phyloP scores from a whole-genome alignment of 2,888 invertebrate genomes.

The Philereme vetulata region DNA sequence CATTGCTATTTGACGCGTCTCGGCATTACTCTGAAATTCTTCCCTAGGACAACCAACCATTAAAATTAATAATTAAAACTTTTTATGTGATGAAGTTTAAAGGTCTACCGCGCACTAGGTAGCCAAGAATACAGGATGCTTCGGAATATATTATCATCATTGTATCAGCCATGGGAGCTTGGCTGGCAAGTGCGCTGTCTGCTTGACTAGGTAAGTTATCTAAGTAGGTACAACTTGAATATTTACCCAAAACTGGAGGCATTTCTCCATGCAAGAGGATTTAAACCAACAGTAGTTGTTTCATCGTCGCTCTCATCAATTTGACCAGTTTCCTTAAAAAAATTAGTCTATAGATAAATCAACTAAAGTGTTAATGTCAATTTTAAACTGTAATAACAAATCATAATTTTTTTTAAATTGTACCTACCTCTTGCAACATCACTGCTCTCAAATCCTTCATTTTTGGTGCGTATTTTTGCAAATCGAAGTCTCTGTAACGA shows the following conservation, averaged over 20 bases:
- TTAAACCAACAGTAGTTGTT: constrained; percentile 42
- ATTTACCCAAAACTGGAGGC: constrained; percentile 20
- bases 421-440: constrained; percentile 47
- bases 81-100: background rate
- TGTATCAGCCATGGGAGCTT: too few species aligned
- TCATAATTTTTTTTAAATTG: background rate
- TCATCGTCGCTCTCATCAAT: constrained; percentile 20
- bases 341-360: constrained; percentile 35
- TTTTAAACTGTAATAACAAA: too few species aligned
- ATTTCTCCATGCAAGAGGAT: constrained; percentile 47
- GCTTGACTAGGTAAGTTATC: background rate
- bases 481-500: constrained; percentile 57
- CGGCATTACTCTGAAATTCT: background rate
- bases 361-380: background rate
- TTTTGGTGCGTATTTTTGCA: constrained; percentile 56
- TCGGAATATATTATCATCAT: too few species aligned
- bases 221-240: background rate
- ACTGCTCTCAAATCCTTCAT: constrained; percentile 43
- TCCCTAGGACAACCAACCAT: constrained; percentile 9
- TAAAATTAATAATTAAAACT: background rate
- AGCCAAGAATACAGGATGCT: too few species aligned
- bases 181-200: too few species aligned
- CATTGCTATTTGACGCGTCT: constrained; percentile 44
- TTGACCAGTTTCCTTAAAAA: constrained; percentile 29
- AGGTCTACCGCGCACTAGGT: too few species aligned